Evolutionary conservation across 2,888 invertebrate species (phyloP), one percentile per base, ranked within the genome.

Genomic region (Macropis europaea): DNA sequence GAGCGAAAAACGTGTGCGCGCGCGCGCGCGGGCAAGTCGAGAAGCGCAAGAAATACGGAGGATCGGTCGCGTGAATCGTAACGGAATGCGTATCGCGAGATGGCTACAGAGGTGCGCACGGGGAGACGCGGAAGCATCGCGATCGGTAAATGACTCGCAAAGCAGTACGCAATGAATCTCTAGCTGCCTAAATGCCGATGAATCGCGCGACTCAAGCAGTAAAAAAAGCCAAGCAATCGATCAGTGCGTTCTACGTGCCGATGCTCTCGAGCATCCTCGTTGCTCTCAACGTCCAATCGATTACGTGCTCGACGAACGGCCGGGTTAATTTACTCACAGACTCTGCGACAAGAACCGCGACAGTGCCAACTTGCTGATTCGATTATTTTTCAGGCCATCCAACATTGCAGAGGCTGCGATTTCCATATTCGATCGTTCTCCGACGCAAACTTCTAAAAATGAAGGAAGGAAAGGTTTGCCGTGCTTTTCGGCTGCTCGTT

Each of bases 311-410:
- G 73, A 60, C 62, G 67, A 72, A 61, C 72, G 63, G 45, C 74
- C 52, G 66, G 53, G 67, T 64, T 61, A 60, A 76, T 76, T 79
- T 93, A 94, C 95, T 95, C 92, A 95, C 95, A 95, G 92, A 90
- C 95, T 95, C 89, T 95, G 95, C 52, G 95, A 95, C 73, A 95
- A 92, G 88, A 95, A 95, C 89, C 94, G 93, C 80, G 95, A 94
- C 75, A 95, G 91, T 73, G 95, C 94, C 87, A 94, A 91, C 90
- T 94, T 94, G 82, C 94, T 93, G 83, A 94, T 94, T 89, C 94
- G 94, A 92, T 94, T 94, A 86, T 94, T 94, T 89, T 94, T 94
- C 88, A 95, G 92, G 76, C 95, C 94, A 88, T 94, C 95, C 89
- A 95, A 93, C 91, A 95, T 94, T 85, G 90, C 93, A 88, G 92